phyloP scores from a whole-genome alignment of 2,797 vertebrate species.

The Staurois parvus region DNA sequence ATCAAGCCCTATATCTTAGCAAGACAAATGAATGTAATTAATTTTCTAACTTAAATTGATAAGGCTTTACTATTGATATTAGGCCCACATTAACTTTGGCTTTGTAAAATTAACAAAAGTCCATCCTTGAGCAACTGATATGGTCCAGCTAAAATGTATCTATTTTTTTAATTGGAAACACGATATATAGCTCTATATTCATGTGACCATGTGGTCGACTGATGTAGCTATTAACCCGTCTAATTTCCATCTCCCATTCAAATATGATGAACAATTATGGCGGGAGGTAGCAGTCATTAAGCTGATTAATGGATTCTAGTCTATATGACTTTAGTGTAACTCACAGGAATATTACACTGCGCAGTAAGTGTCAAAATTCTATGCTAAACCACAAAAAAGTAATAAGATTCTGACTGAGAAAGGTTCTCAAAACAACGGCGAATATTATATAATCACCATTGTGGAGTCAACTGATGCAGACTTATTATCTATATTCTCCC shows the following conservation, averaged over 20 bases:
- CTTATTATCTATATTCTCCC: too few relatives aligned
- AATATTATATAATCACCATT: too few relatives aligned
- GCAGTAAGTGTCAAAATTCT: not conserved
- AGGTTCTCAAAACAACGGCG: too few relatives aligned
- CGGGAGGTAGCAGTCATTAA: not conserved
- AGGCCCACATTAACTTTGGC: not conserved
- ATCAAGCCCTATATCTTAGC: not conserved
- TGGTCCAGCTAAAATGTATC: not conserved
- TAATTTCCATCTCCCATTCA: not conserved
- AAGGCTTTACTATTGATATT: not conserved
- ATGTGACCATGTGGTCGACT: not conserved
- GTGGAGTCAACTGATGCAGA: too few relatives aligned
- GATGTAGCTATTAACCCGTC: not conserved
- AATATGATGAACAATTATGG: not conserved
- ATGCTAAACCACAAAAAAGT: not conserved
- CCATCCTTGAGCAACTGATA: not conserved
- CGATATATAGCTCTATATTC: not conserved
- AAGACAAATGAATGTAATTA: not conserved
- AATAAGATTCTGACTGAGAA: too few relatives aligned
- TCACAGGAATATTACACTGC: not conserved
- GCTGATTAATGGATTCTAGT: not conserved
- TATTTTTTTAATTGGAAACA: not conserved
- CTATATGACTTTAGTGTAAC: not conserved
- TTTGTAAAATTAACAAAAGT: not conserved
- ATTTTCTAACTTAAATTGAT: not conserved